Conservation (phyloP, 2,797 vertebrate species). For the Pipistrellus pygmaeus region DNA sequence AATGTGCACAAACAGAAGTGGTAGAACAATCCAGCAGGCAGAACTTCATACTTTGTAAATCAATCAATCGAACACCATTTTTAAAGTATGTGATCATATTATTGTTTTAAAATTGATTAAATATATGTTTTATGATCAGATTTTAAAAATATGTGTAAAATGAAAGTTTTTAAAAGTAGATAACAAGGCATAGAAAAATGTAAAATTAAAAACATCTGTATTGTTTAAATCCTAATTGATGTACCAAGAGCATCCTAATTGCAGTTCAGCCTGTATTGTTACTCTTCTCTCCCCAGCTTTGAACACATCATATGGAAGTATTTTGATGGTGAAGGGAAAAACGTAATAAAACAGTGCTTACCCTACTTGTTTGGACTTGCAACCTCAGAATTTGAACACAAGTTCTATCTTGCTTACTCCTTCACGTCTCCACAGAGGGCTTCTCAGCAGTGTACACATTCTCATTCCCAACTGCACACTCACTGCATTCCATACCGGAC, state of each 20-base stretch:
- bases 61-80: conserved; percentile 52
- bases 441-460: conserved; percentile 56
- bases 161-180: conserved; percentile 20
- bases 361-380: conserved; percentile 79
- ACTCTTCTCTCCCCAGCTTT: conserved; percentile 3
- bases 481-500: conserved; percentile 40
- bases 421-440: conserved; percentile 72
- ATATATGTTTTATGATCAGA: conserved; percentile 43
- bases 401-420: conserved; percentile 84
- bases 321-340: conserved; percentile 76
- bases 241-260: conserved; percentile 15
- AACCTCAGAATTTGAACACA: conserved; percentile 83
- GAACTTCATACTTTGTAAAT: conserved; percentile 37
- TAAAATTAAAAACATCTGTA: conserved; percentile 42
- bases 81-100: conserved; percentile 9
- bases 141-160: neutral
- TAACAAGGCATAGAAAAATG: conserved; percentile 47
- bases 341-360: conserved; percentile 71
- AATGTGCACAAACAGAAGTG: conserved; percentile 25
- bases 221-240: conserved; percentile 61
- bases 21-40: conserved; percentile 49
- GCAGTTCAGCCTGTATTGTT: conserved; percentile 2
- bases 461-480: neutral
- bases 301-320: conserved; percentile 42
- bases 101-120: conserved; percentile 32